Evolutionary conservation across 2,888 invertebrate genomes (phyloP).

Genomic region (Synanthedon tipuliformis): DNA sequence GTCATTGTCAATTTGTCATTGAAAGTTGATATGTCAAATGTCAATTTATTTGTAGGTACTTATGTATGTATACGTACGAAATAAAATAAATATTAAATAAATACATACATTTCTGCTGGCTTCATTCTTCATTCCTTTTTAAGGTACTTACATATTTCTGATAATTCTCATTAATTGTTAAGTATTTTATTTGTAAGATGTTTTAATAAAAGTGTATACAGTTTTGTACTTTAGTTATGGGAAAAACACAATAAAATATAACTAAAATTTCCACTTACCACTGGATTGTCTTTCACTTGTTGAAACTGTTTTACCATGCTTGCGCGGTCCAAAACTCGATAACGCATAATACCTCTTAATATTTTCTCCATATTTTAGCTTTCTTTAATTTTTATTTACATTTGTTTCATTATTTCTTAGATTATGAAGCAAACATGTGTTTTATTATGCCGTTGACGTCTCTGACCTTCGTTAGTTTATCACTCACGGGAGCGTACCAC

Average conservation of each 20-base stretch:
- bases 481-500: slow-evolving; percentile 12
- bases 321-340: slow-evolving; percentile 82
- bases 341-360: slow-evolving; percentile 89
- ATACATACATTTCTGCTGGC: too few species aligned
- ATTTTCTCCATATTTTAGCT: slow-evolving; percentile 80
- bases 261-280: slow-evolving; percentile 66
- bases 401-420: slow-evolving; percentile 1
- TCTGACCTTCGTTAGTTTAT: slow-evolving; percentile 61
- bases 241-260: neutral
- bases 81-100: too few species aligned
- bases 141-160: too few species aligned
- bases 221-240: neutral
- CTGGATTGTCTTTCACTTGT: slow-evolving; percentile 88
- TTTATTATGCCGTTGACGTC: slow-evolving; percentile 37
- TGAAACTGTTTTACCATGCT: slow-evolving; percentile 94
- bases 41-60: too few species aligned
- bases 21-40: too few species aligned
- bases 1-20: too few species aligned
- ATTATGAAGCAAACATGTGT: slow-evolving; percentile 10
- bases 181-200: neutral
- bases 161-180: too few species aligned
- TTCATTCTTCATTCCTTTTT: too few species aligned
- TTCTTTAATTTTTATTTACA: slow-evolving; percentile 11
- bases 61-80: too few species aligned
- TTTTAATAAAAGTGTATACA: neutral